phyloP scores from a whole-genome alignment of 2,888 invertebrate species.

The Spodoptera picta region DNA sequence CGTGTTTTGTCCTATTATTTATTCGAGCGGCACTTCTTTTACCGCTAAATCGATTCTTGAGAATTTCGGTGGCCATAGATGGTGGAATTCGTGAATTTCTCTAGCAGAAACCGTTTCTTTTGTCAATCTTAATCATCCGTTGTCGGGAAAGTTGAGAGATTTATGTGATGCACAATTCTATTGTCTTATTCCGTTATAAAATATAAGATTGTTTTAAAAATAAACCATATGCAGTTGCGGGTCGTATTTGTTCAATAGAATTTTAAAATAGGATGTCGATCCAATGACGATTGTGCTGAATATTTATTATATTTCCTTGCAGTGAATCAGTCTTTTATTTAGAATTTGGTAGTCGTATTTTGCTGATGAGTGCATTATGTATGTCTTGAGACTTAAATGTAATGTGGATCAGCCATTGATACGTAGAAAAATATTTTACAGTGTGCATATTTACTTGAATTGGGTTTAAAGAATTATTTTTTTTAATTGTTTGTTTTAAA shows the following conservation, averaged over 20 bases:
- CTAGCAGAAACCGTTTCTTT: slow-evolving; percentile 69
- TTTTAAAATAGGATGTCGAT: slow-evolving; percentile 38
- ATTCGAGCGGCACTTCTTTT: slow-evolving; percentile 74
- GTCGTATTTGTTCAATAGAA: slow-evolving; percentile 45
- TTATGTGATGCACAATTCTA: slow-evolving; percentile 65
- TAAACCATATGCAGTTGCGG: slow-evolving; percentile 40
- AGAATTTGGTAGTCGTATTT: not conserved
- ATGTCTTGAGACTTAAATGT: too few relatives aligned
- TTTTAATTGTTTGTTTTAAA: too few relatives aligned
- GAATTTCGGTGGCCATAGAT: slow-evolving; percentile 67
- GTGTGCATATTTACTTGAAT: too few relatives aligned
- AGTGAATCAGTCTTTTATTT: not conserved
- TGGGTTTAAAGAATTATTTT: too few relatives aligned
- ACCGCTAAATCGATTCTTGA: slow-evolving; percentile 72
- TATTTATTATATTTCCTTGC: slow-evolving; percentile 17
- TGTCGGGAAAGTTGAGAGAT: slow-evolving; percentile 69
- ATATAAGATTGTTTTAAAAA: slow-evolving; percentile 47
- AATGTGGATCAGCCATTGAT: too few relatives aligned
- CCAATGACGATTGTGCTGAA: slow-evolving; percentile 21
- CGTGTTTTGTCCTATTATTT: slow-evolving; percentile 81
- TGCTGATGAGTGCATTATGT: not conserved
- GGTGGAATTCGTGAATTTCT: slow-evolving; percentile 64
- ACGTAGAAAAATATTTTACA: too few relatives aligned
- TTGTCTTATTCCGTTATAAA: slow-evolving; percentile 54
- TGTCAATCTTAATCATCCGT: slow-evolving; percentile 76